Conservation (phyloP, 2,888 invertebrate genomes). For the Lasioglossum zephyrum region DNA sequence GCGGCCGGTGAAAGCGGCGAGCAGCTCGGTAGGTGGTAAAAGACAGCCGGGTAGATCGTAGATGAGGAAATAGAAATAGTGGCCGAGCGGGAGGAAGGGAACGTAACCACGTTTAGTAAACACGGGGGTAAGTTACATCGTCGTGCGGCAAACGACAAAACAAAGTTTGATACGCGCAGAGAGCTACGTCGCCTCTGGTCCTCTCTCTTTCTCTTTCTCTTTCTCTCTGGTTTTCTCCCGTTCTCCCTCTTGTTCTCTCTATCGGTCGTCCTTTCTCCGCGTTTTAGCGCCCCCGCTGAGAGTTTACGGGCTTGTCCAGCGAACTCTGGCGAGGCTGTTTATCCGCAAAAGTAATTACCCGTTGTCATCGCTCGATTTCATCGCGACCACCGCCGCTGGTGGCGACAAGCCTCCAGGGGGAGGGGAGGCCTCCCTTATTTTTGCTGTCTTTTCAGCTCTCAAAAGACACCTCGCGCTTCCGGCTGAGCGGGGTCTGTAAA, state of each 20-base stretch:
- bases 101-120: conserved; percentile 82
- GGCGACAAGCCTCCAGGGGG: conserved; percentile 6
- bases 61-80: conserved; percentile 29
- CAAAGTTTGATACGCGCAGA: conserved; percentile 78
- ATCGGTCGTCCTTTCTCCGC: conserved; percentile 23
- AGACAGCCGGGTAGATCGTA: conserved; percentile 29
- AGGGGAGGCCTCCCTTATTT: not conserved
- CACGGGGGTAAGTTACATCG: conserved; percentile 82
- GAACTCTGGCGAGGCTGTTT: conserved; percentile 72
- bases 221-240: not conserved
- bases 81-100: conserved; percentile 5
- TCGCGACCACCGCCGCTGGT: conserved; percentile 43
- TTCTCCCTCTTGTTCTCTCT: not conserved
- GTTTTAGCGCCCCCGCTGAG: conserved; percentile 36
- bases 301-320: conserved; percentile 33
- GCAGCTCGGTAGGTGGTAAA: conserved; percentile 7
- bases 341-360: conserved; percentile 81
- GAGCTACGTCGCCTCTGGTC: conserved; percentile 33
- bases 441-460: conserved; percentile 32
- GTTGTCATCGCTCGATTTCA: conserved; percentile 62
- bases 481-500: not conserved
- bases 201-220: conserved; percentile 10
- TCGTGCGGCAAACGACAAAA: conserved; percentile 79
- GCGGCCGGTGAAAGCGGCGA: conserved; percentile 54
- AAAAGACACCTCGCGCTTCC: conserved; percentile 20